These are phyloP conservation scores for Perognathus longimembris DNA, from an alignment of 2,113 vertebrate species.

Conservation along the genomic window DNA sequence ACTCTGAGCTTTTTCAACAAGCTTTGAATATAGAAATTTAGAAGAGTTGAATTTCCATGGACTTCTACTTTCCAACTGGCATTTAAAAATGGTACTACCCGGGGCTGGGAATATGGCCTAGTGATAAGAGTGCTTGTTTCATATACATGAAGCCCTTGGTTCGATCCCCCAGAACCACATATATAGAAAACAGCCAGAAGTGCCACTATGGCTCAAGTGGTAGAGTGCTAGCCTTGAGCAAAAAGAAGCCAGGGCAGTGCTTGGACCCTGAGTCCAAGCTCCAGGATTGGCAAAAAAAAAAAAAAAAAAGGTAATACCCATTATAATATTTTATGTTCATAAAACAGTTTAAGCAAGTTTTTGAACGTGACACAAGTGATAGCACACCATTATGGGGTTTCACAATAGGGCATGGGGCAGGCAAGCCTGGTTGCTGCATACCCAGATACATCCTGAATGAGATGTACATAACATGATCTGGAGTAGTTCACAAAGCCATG, in stretches of 20 bases:
- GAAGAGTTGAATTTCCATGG: constrained; percentile 19
- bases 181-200: no score
- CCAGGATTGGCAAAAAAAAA: no score
- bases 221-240: no score
- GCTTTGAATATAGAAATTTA: constrained; percentile 3
- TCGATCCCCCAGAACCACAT: no score
- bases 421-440: not conserved
- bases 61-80: constrained; percentile 43
- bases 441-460: not conserved
- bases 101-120: no score
- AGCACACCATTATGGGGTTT: constrained; percentile 53
- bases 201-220: no score
- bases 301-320: not conserved
- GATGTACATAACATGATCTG: not conserved
- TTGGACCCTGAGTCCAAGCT: no score
- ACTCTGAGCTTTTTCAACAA: constrained; percentile 8
- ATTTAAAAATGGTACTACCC: constrained; percentile 3
- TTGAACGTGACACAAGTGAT: constrained; percentile 38
- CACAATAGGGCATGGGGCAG: not conserved
- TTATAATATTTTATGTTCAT: constrained; percentile 59
- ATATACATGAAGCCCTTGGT: no score
- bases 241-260: no score
- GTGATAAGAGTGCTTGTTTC: no score
- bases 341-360: constrained; percentile 52
- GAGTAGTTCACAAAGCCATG: constrained; percentile 6